Conservation (phyloP, 2,888 invertebrate genomes). For the Nomada fucata region DNA sequence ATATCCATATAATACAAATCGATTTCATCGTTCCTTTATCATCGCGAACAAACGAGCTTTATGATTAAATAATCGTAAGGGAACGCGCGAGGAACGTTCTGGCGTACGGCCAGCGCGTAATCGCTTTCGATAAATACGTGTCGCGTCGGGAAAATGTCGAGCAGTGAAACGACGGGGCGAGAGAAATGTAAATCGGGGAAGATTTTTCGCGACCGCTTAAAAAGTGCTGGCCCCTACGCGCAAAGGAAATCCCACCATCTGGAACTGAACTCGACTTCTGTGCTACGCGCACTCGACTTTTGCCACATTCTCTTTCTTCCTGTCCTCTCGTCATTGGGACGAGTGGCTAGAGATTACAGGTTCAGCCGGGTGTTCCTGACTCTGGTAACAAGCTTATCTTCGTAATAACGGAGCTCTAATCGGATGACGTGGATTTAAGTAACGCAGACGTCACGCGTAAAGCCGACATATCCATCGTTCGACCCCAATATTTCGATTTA, state of each 20-base stretch:
- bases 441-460: neutral
- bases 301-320: neutral
- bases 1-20: constrained; percentile 17
- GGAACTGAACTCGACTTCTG: neutral
- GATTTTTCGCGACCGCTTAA: neutral
- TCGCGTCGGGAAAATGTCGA: constrained; percentile 26
- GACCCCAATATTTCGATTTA: neutral
- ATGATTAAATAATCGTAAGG: constrained; percentile 18
- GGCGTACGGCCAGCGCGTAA: constrained; percentile 52
- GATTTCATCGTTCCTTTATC: constrained; percentile 14
- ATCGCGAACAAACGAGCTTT: constrained; percentile 7
- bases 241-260: neutral
- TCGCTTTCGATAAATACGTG: constrained; percentile 52
- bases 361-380: neutral
- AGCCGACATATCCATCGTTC: neutral
- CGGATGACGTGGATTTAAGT: constrained; percentile 33
- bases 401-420: constrained; percentile 34
- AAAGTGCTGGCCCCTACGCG: neutral
- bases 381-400: constrained; percentile 24
- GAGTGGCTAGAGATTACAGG: constrained; percentile 27
- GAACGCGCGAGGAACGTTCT: constrained; percentile 24
- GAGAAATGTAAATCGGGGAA: constrained; percentile 9
- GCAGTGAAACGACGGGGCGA: constrained; percentile 21
- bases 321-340: neutral
- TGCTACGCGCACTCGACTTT: neutral